Percentiles rank a stretch among this genome's conserved stretches.
These are phyloP conservation scores for Rallus limicola DNA, from an alignment of 2,113 vertebrate genomes.

Conservation along the genomic window DNA sequence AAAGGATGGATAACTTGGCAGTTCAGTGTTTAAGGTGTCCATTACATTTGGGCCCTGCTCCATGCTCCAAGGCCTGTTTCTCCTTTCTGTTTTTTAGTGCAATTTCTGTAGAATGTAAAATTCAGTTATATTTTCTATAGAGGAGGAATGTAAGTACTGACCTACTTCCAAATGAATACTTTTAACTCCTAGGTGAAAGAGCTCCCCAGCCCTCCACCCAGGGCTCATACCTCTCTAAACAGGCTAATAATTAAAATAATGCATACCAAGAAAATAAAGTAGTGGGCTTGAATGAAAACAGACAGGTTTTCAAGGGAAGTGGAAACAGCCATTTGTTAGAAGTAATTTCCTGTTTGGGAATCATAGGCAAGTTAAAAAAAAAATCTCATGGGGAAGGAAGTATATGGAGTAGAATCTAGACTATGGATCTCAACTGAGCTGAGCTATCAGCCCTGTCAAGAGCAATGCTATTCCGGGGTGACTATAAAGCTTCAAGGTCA, in stretches of 20 bases:
- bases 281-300: background rate
- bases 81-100: constrained; percentile 2
- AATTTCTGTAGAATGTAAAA: constrained; percentile 5
- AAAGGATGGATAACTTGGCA: background rate
- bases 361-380: background rate
- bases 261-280: background rate
- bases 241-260: background rate
- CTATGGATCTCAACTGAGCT: background rate
- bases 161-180: background rate
- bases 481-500: background rate
- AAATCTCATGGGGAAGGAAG: background rate
- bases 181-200: background rate
- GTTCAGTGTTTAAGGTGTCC: background rate
- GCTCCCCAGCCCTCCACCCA: background rate
- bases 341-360: background rate
- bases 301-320: background rate
- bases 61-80: background rate
- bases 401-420: background rate
- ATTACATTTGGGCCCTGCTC: background rate
- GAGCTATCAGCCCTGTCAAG: background rate
- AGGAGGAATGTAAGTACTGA: background rate
- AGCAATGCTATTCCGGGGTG: background rate
- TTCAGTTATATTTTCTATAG: background rate
- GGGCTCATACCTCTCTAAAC: background rate
- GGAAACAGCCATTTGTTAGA: background rate